Base-by-base conservation (phyloP, 1,140 invertebrate genomes). In the Aethina tumida region DNA sequence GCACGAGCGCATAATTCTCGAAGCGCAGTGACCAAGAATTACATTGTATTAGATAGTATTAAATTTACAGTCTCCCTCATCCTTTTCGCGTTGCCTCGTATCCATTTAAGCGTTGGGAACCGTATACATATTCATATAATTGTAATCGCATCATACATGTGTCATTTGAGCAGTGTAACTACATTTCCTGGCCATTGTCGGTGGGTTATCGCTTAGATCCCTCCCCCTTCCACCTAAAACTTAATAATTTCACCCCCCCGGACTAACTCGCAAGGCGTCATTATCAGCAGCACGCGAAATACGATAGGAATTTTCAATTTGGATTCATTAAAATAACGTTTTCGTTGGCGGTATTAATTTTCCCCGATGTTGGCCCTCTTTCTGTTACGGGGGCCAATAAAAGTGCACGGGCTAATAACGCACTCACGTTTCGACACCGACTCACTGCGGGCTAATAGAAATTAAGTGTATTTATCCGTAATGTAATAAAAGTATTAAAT, bases 111-210 rank as follows among this genome's bases (percentile, higher is more conserved):
- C 26, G n/a, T 21, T 24, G 31, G 36, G 19, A 19, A 33, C 24
- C 45, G 35, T 41, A 54, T 54, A 44, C 52, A 54, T 54, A 54
- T 54, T 54, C 52, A 54, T 51, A 50, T 48, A 52, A 54, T 52
- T 47, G 50, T 53, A 56, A 56, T 55, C 54, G 46, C 54, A 56
- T 56, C 54, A 56, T 56, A 47, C 50, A 56, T 53, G 51, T 56
- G 52, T 56, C 54, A 56, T 56, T 56, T 56, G 52, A 55, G 44
- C 47, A 41, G 37, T 49, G 52, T 53, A 55, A 45, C 54, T 50
- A 55, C 45, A 56, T 55, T 56, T 56, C 54, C 54, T 56, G 54
- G 40, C 26, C 46, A 52, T 54, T 55, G 47, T 49, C 45, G 50
- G 40, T 41, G 52, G 45, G 49, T 52, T 52, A 52, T 52, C 47